Percentiles rank a stretch among this genome's conserved stretches.
Evolutionary conservation across 1,140 invertebrate genomes (phyloP).

Genomic region (Galleria mellonella): DNA sequence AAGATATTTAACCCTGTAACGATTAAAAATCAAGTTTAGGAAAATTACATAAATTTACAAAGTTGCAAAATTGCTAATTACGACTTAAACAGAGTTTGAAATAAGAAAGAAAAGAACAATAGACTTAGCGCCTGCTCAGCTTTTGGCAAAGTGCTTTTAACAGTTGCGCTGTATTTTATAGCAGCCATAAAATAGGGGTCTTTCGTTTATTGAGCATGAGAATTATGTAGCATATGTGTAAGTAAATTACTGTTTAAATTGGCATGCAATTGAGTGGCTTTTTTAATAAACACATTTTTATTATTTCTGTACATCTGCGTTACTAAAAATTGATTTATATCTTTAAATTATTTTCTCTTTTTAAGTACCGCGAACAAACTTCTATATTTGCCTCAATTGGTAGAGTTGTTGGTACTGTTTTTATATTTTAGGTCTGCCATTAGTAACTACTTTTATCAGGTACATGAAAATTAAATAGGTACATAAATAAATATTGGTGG

Average conservation of each 20-base stretch:
- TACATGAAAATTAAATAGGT: too few relatives aligned
- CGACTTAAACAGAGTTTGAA: background rate
- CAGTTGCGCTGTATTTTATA: slow-evolving; percentile 2
- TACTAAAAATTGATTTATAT: slow-evolving; percentile 5
- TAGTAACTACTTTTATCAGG: too few relatives aligned
- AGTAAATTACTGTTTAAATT: background rate
- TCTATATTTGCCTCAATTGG: too few relatives aligned
- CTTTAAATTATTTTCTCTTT: background rate
- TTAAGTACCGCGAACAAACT: too few relatives aligned
- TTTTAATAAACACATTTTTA: background rate
- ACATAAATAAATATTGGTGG: too few relatives aligned
- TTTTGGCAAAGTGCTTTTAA: background rate
- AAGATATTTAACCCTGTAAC: background rate
- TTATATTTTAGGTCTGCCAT: too few relatives aligned
- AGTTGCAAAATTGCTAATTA: background rate
- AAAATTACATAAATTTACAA: background rate
- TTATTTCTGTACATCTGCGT: background rate
- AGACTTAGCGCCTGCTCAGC: background rate
- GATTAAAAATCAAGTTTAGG: too few relatives aligned
- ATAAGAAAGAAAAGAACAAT: background rate
- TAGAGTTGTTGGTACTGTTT: too few relatives aligned
- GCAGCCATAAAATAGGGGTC: slow-evolving; percentile 2
- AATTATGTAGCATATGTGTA: slow-evolving; percentile 6
- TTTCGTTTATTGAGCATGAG: background rate
- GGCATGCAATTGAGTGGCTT: slow-evolving; percentile 8